Conservation (phyloP, 1,140 invertebrate genomes). For the Eriocheir sinensis region DNA sequence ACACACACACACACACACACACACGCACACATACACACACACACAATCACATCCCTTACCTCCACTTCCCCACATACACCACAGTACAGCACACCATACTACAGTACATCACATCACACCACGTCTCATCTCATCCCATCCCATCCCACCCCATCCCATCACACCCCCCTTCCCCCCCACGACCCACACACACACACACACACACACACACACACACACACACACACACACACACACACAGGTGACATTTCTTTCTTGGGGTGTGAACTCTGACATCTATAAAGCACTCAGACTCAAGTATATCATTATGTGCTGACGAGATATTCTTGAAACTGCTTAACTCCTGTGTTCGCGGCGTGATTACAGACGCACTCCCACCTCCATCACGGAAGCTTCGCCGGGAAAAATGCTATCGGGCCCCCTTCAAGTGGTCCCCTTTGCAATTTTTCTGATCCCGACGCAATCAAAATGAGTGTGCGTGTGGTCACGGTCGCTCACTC, state of each 20-base stretch:
- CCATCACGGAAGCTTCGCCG: neutral
- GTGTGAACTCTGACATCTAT: neutral
- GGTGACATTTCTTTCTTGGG: too few species aligned
- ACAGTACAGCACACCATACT: too few species aligned
- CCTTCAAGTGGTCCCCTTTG: neutral
- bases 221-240: too few species aligned
- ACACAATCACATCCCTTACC: too few species aligned
- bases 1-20: constrained; percentile 14
- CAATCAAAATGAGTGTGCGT: neutral
- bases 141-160: too few species aligned
- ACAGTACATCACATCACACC: too few species aligned
- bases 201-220: neutral
- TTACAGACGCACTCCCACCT: neutral
- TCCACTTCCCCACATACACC: too few species aligned
- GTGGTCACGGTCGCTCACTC: neutral
- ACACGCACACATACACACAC: neutral
- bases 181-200: neutral
- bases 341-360: neutral
- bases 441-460: neutral
- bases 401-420: neutral
- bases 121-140: too few species aligned
- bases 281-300: neutral
- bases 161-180: too few species aligned
- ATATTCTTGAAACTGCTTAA: neutral
- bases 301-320: neutral